Conservation (phyloP, 2,888 invertebrate species). For the Cataglyphis rosenhaueri region DNA sequence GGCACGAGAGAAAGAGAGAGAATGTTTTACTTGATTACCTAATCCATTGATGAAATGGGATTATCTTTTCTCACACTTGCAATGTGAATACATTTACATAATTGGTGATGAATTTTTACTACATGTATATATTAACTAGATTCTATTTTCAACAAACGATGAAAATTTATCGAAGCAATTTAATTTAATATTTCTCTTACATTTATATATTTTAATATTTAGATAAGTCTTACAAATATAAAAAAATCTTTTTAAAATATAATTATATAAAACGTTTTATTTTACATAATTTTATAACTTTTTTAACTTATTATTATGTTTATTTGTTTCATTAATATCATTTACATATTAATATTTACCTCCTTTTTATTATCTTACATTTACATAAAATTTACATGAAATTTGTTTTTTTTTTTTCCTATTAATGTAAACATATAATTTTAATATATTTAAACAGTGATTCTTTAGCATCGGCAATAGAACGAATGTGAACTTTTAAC, state of each 20-base stretch:
- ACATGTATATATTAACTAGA: background rate
- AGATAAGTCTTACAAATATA: background rate
- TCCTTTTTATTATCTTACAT: background rate
- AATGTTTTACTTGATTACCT: background rate
- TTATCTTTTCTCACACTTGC: background rate
- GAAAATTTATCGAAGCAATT: background rate
- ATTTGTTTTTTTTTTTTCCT: background rate
- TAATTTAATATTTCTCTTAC: background rate
- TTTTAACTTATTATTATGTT: background rate
- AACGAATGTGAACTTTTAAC: slow-evolving; percentile 14
- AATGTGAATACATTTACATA: background rate
- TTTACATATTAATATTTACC: background rate
- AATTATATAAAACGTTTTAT: background rate
- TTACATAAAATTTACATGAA: background rate
- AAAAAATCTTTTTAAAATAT: background rate
- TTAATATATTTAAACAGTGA: background rate
- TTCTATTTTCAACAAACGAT: slow-evolving; percentile 8
- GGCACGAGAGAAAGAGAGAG: no score
- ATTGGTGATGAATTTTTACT: background rate
- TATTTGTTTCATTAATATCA: background rate
- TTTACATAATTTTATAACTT: slow-evolving; percentile 1
- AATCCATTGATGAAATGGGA: background rate
- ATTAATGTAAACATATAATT: background rate
- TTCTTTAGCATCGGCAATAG: background rate
- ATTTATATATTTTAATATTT: background rate